Base-by-base conservation (phyloP, 2,113 vertebrate species). In the Platycercus adscitus region DNA sequence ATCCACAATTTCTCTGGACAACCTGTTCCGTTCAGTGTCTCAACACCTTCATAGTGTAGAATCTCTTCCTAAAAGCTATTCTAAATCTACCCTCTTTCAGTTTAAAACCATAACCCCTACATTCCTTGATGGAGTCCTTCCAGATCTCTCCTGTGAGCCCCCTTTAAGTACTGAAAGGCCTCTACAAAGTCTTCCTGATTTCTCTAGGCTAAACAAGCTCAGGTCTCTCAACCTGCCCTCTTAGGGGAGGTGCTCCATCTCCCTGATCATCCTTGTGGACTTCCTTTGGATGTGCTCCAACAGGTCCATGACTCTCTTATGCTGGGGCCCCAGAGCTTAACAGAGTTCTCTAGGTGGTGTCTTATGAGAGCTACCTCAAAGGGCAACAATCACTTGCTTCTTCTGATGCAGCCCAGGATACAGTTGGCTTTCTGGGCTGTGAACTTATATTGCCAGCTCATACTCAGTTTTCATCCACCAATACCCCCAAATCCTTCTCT, bases 81-180 rank as follows among this genome's bases (percentile, higher is more conserved):
- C 17, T 39, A 93, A 91, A 72, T 17, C 16, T 68, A 63, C 4
- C 9, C 6, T 52, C n/a, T 85, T 80, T 44, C 28, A 44, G 9
- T 60, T 79, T 76, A 35, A 76, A 60, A 65, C 23, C 0, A 0
- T 44, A 56, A 41, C 1, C 8, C 29, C 33, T 72, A 61, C 20
- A 28, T 7, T 55, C 25, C 5, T 29, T 20, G 4, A 31, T 11
- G 60, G 50, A 65, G 25, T 35, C 21, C 13, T 28, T 80, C 28
- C 5, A 7, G 9, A 33, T 64, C 16, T 31, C 68, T 41, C 28
- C 35, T 25, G 13, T 37, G 29, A 16, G 15, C 4, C 4, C 23
- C 12, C 17, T 61, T 61, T 20, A 49, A 18, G 10, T 46, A 31
- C 52, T 29, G 11, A 11, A 71, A 71, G 25, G 9, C 20, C 17